Evolutionary conservation across 2,797 vertebrate genomes (phyloP), one percentile per base, ranked within the genome.

Genomic region (Paramormyrops hopkinsi): DNA sequence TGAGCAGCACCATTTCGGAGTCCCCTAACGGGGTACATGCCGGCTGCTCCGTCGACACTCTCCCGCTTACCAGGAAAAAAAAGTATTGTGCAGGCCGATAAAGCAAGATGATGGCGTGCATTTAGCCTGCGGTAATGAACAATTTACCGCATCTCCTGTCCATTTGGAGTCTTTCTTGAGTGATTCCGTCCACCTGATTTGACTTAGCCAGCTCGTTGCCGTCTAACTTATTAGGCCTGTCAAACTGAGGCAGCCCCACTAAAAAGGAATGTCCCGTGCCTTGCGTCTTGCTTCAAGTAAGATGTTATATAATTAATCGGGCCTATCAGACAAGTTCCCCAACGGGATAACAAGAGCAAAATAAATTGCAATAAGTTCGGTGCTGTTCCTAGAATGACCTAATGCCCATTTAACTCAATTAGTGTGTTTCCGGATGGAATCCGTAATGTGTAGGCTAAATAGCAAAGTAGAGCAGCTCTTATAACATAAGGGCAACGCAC

Each of bases 141-240:
- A 76, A 86, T 59, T 50, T 53, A 89, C 46, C 48, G 4, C 41
- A 41, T 51, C 44, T 73, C 46, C 41, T 41, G 33, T 59, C 51
- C 41, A 59, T 83, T 62, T 56, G 37, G n/a, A 4, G n/a, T 83
- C 56, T 89, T 89, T 22, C 37, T 50, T 29, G 14, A 86, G 46
- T 53, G 62, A 87, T 51, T 87, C 69, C 69, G 53, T 87, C 51
- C 84, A 86, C 84, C 84, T 73, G 65, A 76, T 53, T 87, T 86
- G 59, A 89, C 51, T 89, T 76, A 76, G 33, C 48, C 4, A 54
- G 48, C 84, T 86, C 86, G 29, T 59, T 37, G 53, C 19, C 17
- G 48, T 76, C 84, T 89, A 41, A 89, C 62, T 87, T 76, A 69
- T 87, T 76, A 87, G 84, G 89, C 89, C 88, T 54, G 89, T 89